Evolutionary conservation across 2,888 invertebrate species (phyloP).

Genomic region (Drosophila stalkeri): DNA sequence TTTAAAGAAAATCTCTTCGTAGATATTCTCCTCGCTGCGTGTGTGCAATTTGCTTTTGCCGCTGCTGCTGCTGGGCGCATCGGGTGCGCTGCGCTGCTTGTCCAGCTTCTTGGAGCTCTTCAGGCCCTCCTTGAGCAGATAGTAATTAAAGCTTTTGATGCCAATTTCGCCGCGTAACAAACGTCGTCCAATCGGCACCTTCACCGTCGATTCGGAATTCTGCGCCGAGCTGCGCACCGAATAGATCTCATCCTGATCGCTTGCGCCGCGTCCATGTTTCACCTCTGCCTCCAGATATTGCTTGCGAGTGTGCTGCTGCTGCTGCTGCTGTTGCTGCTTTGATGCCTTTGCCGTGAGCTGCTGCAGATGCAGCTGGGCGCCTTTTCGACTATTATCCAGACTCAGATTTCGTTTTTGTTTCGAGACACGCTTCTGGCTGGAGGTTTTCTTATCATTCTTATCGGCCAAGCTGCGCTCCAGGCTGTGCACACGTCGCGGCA

Average conservation of each 20-base stretch:
- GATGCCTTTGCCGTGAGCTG: constrained; percentile 15
- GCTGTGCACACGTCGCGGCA: constrained; percentile 80
- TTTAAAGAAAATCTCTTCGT: constrained; percentile 85
- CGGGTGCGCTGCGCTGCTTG: constrained; percentile 69
- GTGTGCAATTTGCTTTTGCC: constrained; percentile 71
- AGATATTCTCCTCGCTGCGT: constrained; percentile 85
- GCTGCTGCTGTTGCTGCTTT: constrained; percentile 54
- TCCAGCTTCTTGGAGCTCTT: constrained; percentile 84
- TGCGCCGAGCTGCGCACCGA: constrained; percentile 73
- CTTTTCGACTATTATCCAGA: constrained; percentile 77
- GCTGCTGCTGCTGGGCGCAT: background rate
- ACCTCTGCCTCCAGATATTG: constrained; percentile 59
- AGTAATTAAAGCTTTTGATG: constrained; percentile 85
- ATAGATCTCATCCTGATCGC: constrained; percentile 69
- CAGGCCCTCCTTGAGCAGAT: constrained; percentile 84
- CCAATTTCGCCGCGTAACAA: constrained; percentile 85
- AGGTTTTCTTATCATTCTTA: constrained; percentile 66
- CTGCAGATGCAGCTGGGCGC: constrained; percentile 24
- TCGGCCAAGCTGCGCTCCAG: constrained; percentile 77
- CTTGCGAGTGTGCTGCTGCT: constrained; percentile 62
- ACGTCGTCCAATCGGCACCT: constrained; percentile 84
- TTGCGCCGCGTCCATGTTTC: constrained; percentile 9
- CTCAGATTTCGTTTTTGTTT: constrained; percentile 84
- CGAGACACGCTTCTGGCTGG: constrained; percentile 73
- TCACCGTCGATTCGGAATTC: constrained; percentile 61